Percentiles rank a stretch among this genome's conserved stretches.
Evolutionary conservation across 2,888 invertebrate species (phyloP).

Genomic region (Pheosia gnoma): DNA sequence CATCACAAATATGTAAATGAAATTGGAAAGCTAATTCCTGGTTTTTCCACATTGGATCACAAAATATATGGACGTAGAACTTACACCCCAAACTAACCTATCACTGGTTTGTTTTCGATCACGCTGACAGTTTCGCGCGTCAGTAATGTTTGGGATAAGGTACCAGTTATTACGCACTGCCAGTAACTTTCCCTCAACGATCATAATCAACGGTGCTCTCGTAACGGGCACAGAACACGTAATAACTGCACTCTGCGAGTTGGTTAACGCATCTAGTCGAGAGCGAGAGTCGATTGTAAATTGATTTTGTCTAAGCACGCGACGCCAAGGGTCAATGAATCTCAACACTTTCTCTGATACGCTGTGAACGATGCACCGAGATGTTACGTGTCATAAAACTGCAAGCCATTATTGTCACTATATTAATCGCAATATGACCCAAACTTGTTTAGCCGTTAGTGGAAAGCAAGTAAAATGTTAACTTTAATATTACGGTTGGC

Average conservation of each 20-base stretch:
- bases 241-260: slow-evolving; percentile 48
- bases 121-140: too few relatives aligned
- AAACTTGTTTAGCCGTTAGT: slow-evolving; percentile 27
- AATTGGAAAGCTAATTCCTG: too few relatives aligned
- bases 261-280: slow-evolving; percentile 60
- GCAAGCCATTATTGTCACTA: slow-evolving; percentile 35
- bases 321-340: slow-evolving; percentile 69
- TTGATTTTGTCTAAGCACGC: slow-evolving; percentile 77
- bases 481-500: slow-evolving; percentile 21
- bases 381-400: slow-evolving; percentile 32
- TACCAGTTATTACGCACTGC: slow-evolving; percentile 36
- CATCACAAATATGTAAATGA: too few relatives aligned
- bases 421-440: slow-evolving; percentile 22
- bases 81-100: too few relatives aligned
- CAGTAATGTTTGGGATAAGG: too few relatives aligned
- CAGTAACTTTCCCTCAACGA: slow-evolving; percentile 74
- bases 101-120: too few relatives aligned
- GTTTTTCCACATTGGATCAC: too few relatives aligned
- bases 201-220: slow-evolving; percentile 60
- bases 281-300: slow-evolving; percentile 74
- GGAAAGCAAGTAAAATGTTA: slow-evolving; percentile 30
- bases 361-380: slow-evolving; percentile 38
- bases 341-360: slow-evolving; percentile 67
- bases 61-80: too few relatives aligned
- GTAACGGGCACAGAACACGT: slow-evolving; percentile 66